Evolutionary conservation across 1,140 invertebrate species (phyloP), one percentile per base, ranked within the genome.

Genomic region (Papilio helenus): DNA sequence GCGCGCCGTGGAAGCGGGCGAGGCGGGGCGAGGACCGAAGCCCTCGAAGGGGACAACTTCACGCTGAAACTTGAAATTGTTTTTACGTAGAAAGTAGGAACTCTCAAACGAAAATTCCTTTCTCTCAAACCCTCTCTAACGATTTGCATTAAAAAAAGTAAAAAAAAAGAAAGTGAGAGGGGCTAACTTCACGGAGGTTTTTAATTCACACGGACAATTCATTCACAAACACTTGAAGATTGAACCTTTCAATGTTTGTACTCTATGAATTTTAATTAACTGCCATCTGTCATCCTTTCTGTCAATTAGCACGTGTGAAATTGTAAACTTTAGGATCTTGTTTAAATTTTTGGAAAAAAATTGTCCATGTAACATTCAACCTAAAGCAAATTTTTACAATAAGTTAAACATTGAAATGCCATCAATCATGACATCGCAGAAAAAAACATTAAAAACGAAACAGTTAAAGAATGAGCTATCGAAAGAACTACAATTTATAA

Each of bases 401-500:
- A 61, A 14, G 3, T 16, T 34, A 3, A 68, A 5, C 26, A 29
- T 34, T 18, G 16, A 29, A 78, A 80, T 80, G 74, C 71, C 49
- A 18, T 55, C 29, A n/a, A 86, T 20, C 76, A 91, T 91, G 89
- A 85, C 81, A n/a, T 68, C 81, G 9, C 85, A 85, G 76, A 90
- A 88, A 83, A 89, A 88, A 79, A 68, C 83, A 58, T 34, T 86
- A 26, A 92, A 90, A 85, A 79, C 72, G 20, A 92, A 91, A 81
- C 84, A 88, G 72, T 76, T 92, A 34, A 92, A 88, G 85, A 85
- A 80, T 55, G 83, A 90, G 44, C 44, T 94, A 16, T 78, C 77
- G 14, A 90, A 87, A 68, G 92, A 93, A 84, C 85, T 92, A n/a
- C 88, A 85, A 78, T 93, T 92, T 83, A 65, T 94, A 58, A 92